These are phyloP conservation scores for Tryphoninae sp. DNA, from an alignment of 2,888 invertebrate species.

Conservation along the genomic window DNA sequence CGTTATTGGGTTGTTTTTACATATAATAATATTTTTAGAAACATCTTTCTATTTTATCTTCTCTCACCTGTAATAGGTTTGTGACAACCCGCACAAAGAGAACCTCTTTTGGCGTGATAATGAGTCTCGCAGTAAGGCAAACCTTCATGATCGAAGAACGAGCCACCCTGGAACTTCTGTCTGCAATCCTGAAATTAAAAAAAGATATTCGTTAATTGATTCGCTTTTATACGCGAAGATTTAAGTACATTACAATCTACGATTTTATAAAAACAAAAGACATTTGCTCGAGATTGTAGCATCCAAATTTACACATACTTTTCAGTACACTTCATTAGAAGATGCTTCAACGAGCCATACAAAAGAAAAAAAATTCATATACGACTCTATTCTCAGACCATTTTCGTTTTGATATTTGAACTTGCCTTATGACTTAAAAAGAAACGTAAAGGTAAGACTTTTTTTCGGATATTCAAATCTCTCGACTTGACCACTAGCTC, in stretches of 20 bases:
- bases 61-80: conserved; percentile 93
- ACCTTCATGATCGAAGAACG: conserved; percentile 99
- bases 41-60: conserved; percentile 1
- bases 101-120: conserved; percentile 98
- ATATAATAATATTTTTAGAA: neutral
- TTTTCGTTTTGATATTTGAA: no score
- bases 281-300: no score
- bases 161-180: conserved; percentile 97
- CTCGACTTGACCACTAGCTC: neutral
- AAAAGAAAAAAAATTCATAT: no score
- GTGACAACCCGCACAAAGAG: conserved; percentile 98
- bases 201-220: conserved; percentile 7
- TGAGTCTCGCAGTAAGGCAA: conserved; percentile 99
- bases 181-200: conserved; percentile 92
- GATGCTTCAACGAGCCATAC: no score
- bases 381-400: no score
- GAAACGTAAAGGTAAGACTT: neutral
- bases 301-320: no score
- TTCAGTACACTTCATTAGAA: no score
- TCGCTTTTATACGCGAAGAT: neutral
- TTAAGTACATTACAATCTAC: neutral
- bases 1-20: no score
- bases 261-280: neutral
- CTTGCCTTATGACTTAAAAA: no score
- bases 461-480: neutral